Conservation (phyloP, 2,113 vertebrate species). For the Verasper variegatus region DNA sequence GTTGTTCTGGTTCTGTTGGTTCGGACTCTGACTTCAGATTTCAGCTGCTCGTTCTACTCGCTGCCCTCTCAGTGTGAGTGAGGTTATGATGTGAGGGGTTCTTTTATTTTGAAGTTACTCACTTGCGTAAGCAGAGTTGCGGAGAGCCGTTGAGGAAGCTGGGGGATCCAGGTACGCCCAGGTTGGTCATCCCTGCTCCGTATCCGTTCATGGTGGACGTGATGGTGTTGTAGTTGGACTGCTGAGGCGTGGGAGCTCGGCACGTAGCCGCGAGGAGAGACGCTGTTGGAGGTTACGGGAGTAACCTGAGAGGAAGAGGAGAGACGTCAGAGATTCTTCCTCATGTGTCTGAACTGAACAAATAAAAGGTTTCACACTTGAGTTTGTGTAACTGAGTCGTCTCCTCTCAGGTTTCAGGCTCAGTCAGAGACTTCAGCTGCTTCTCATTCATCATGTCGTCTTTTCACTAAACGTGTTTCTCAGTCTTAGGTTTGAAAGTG, state of each 20-base stretch:
- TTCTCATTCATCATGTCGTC: neutral
- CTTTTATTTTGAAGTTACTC: conserved; percentile 68
- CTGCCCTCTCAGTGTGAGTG: no score
- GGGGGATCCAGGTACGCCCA: conserved; percentile 93
- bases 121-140: conserved; percentile 97
- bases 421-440: neutral
- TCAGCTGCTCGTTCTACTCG: no score
- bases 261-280: conserved; percentile 89
- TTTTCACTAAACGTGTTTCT: no score
- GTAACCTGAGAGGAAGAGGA: conserved; percentile 83
- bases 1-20: no score
- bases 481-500: no score
- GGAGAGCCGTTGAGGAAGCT: conserved; percentile 94
- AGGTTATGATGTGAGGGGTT: neutral
- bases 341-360: no score
- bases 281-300: conserved; percentile 90
- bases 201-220: conserved; percentile 91
- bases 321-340: neutral
- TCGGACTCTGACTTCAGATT: no score
- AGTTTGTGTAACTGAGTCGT: no score
- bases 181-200: conserved; percentile 87
- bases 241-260: conserved; percentile 94
- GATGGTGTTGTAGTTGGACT: conserved; percentile 89
- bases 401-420: no score
- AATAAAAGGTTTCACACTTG: no score